Percentiles rank a stretch among this genome's conserved stretches.
phyloP scores from a whole-genome alignment of 1,140 invertebrate genomes.

The Leptestheria dahalacensis region DNA sequence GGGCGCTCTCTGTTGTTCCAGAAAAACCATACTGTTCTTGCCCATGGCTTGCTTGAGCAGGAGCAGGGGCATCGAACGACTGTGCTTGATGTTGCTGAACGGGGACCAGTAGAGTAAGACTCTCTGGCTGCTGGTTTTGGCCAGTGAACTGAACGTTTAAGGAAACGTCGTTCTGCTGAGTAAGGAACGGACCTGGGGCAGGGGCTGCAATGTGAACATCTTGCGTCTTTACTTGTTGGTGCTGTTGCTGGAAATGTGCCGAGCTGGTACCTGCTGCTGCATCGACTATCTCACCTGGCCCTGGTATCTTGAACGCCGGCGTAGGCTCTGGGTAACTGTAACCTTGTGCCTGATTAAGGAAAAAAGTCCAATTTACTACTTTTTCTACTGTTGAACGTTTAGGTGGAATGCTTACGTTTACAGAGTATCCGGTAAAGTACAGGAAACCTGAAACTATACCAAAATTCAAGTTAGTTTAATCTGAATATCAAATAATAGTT shows the following conservation, averaged over 20 bases:
- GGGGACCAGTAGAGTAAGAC: background rate
- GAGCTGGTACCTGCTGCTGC: background rate
- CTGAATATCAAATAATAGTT: background rate
- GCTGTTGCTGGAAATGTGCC: background rate
- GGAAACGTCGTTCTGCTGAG: background rate
- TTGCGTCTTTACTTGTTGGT: background rate
- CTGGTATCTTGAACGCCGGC: background rate
- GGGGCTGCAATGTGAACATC: background rate
- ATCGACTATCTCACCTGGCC: too few relatives aligned
- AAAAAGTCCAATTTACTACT: background rate
- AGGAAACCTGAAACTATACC: background rate
- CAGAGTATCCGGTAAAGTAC: background rate
- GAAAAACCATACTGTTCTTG: background rate
- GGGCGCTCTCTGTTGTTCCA: background rate
- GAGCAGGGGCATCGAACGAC: too few relatives aligned
- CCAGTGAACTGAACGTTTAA: too few relatives aligned
- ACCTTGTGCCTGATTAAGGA: background rate
- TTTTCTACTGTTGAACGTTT: background rate
- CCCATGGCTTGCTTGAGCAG: background rate
- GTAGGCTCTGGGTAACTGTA: background rate
- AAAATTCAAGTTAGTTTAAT: background rate
- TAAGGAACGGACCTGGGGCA: background rate
- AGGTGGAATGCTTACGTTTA: background rate
- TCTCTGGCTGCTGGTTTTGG: too few relatives aligned
- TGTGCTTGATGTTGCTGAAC: background rate